Evolutionary conservation across 2,797 vertebrate species (phyloP).

Genomic region (Zalophus californianus): DNA sequence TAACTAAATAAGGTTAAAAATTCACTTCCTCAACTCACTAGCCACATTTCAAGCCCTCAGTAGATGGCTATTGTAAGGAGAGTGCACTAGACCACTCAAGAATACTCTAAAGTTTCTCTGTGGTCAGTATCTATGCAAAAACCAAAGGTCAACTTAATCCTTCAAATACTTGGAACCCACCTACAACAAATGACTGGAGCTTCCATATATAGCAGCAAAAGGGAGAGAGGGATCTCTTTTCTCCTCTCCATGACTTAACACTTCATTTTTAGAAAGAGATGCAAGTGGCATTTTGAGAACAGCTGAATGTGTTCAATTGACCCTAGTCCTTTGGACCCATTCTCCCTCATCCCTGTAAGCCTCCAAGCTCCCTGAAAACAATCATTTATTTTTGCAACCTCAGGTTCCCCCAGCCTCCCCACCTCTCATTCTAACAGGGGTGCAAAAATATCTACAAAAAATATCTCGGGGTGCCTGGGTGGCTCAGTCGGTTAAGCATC

Average conservation of each 20-base stretch:
- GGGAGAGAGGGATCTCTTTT: not conserved
- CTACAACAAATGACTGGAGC: not conserved
- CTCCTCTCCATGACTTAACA: not conserved
- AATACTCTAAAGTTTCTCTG: not conserved
- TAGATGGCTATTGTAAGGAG: not conserved
- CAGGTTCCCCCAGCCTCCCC: not conserved
- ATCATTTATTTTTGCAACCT: not conserved
- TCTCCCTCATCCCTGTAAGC: not conserved
- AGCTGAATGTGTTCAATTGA: not conserved
- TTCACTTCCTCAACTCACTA: not conserved
- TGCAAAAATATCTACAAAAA: not conserved
- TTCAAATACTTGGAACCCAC: not conserved
- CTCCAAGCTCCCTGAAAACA: not conserved
- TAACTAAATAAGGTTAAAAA: not conserved
- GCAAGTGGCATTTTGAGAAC: not conserved
- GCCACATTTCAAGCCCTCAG: not conserved
- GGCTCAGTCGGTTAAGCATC: not conserved
- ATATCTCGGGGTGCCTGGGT: not conserved
- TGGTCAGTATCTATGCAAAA: not conserved
- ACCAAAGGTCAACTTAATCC: not conserved
- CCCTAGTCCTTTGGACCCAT: not conserved
- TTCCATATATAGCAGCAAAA: not conserved
- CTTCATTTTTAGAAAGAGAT: conserved; percentile 58
- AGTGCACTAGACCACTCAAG: not conserved
- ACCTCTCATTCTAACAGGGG: not conserved